Base-by-base conservation (phyloP, 1,140 invertebrate species). In the Drosophila fuyamai region DNA sequence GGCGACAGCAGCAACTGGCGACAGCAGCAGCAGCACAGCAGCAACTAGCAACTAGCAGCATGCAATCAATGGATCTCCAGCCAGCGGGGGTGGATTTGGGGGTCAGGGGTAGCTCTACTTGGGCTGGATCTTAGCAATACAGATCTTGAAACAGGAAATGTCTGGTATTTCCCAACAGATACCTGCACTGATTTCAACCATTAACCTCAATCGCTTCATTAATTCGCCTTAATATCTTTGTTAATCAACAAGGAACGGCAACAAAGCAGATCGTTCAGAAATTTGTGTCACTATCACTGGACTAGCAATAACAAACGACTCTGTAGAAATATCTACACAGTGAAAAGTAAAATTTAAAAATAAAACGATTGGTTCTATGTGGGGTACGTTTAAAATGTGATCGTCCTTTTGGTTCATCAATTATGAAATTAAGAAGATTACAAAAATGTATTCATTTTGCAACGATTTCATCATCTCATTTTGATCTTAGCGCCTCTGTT, bases 201-300 rank as follows among this genome's bases (percentile, higher is more conserved):
- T 68, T 66, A 66, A 68, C 65, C 61, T 46, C 47, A 68, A 68
- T 68, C 59, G 61, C 46, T 76, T 29, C 53, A 79, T 82, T 84
- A 82, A 76, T 79, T 56, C 43, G 47, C 46, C 38, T 54, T 70
- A 63, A 51, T 75, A 47, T 67, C 50, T 62, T 35, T 27, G 58
- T 51, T 74, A 65, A 81, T 79, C 79, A 82, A 79, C 75, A 66
- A 66, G 36, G 40, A 74, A 50, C 38, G 27, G 16, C 41, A 18
- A 60, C 67, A 73, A 77, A 81, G 38, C 56, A 43, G 53, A 67
- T 78, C 56, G 66, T 63, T 72, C 60, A 54, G 27, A 74, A 78
- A 84, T 83, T 76, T 67, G 72, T 80, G 81, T 83, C 81, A 83
- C 84, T 83, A 83, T 83, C 81, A 83, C 57, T 72, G 65, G 57